phyloP scores from a whole-genome alignment of 1,140 invertebrate species.

The Holcopasites calliopsidis region DNA sequence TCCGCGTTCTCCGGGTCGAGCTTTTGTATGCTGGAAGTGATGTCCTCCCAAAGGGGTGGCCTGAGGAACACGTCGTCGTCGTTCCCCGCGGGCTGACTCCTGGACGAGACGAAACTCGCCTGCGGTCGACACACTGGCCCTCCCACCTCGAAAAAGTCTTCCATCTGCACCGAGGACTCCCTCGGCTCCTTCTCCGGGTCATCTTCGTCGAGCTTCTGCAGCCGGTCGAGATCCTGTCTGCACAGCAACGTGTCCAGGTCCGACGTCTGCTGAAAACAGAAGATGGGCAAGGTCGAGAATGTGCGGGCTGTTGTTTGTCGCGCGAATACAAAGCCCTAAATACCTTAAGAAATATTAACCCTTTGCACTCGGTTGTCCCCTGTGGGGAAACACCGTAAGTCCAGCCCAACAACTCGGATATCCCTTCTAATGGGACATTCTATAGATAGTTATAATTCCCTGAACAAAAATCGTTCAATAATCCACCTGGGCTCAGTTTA shows the following conservation, averaged over 20 bases:
- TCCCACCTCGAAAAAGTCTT: conserved; percentile 84
- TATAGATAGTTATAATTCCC: too few relatives aligned
- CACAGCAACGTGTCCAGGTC: conserved; percentile 83
- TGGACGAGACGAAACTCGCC: conserved; percentile 80
- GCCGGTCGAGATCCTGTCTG: conserved; percentile 81
- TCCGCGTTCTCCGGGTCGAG: conserved; percentile 93
- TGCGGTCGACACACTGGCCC: conserved; percentile 68
- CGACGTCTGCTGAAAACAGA: conserved; percentile 80
- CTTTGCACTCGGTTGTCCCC: too few relatives aligned
- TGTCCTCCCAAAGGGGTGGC: conserved; percentile 92
- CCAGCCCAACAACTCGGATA: too few relatives aligned
- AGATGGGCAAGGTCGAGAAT: neutral
- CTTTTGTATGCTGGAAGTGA: conserved; percentile 92
- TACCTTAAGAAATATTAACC: too few relatives aligned
- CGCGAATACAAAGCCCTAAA: too few relatives aligned
- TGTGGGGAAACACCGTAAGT: too few relatives aligned
- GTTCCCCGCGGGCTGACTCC: conserved; percentile 76
- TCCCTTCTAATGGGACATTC: too few relatives aligned
- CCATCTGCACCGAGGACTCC: conserved; percentile 81
- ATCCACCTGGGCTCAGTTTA: too few relatives aligned
- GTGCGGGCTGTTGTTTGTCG: too few relatives aligned
- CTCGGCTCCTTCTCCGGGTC: conserved; percentile 80
- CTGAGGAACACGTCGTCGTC: conserved; percentile 91
- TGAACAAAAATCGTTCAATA: too few relatives aligned
- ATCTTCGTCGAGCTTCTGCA: conserved; percentile 81